phyloP scores from a whole-genome alignment of 2,113 vertebrate species.

The Cavia aperea region DNA sequence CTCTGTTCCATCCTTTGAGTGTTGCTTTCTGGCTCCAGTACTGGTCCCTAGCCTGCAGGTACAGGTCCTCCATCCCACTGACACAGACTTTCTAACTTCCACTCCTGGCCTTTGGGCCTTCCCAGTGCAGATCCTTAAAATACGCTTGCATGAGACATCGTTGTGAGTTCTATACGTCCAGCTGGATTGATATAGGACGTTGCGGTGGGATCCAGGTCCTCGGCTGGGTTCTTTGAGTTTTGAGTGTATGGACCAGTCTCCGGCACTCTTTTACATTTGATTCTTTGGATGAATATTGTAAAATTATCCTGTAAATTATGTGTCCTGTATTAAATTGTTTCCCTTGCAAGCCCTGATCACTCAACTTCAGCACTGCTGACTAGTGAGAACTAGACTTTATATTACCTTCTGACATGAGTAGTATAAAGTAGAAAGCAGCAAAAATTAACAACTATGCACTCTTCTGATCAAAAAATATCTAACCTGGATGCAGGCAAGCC shows the following conservation, averaged over 20 bases:
- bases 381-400: not conserved
- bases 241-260: not conserved
- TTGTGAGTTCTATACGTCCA: not conserved
- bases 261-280: not conserved
- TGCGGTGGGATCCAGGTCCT: not conserved
- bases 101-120: not conserved
- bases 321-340: not conserved
- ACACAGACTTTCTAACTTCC: not conserved
- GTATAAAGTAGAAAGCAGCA: not conserved
- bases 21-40: not conserved
- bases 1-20: not conserved
- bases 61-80: not conserved
- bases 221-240: not conserved
- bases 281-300: not conserved
- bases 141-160: not conserved
- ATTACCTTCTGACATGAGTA: not conserved
- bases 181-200: not conserved
- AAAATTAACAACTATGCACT: not conserved
- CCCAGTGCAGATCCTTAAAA: not conserved
- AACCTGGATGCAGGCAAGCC: not conserved
- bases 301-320: not conserved
- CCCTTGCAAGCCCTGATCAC: not conserved
- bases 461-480: not conserved
- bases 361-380: not conserved
- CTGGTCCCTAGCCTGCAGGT: not conserved